phyloP scores from a whole-genome alignment of 2,797 vertebrate genomes.

The Dermochelys coriacea region DNA sequence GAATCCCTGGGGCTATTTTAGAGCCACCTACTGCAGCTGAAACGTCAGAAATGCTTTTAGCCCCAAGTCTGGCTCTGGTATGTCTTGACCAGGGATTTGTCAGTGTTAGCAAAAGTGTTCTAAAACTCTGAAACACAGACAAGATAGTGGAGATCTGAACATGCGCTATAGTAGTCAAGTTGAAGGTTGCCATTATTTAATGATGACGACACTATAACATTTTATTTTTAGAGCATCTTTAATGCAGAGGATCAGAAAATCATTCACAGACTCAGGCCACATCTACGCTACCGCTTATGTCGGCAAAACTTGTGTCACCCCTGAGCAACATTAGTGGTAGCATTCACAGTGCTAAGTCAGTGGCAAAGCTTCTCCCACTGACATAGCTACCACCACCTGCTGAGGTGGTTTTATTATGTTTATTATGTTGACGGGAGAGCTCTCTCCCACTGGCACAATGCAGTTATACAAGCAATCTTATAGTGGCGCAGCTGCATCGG shows the following conservation, averaged over 20 bases:
- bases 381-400: no score
- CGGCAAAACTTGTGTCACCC: no score
- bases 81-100: background rate
- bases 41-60: background rate
- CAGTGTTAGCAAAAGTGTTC: background rate
- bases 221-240: conserved; percentile 40
- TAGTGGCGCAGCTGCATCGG: no score
- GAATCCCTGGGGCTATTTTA: background rate
- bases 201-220: background rate
- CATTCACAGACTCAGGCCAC: conserved; percentile 17
- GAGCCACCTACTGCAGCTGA: background rate
- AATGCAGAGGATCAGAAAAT: conserved; percentile 18
- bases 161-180: background rate
- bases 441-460: no score
- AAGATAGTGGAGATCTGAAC: background rate
- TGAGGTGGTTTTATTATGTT: no score
- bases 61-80: background rate
- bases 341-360: no score
- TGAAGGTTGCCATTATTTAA: background rate
- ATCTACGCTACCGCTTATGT: no score
- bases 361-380: no score
- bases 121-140: background rate
- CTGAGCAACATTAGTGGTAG: no score
- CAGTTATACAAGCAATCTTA: no score
- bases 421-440: no score